These are phyloP conservation scores for Pterostichus madidus DNA, from an alignment of 2,888 invertebrate genomes.

Conservation along the genomic window DNA sequence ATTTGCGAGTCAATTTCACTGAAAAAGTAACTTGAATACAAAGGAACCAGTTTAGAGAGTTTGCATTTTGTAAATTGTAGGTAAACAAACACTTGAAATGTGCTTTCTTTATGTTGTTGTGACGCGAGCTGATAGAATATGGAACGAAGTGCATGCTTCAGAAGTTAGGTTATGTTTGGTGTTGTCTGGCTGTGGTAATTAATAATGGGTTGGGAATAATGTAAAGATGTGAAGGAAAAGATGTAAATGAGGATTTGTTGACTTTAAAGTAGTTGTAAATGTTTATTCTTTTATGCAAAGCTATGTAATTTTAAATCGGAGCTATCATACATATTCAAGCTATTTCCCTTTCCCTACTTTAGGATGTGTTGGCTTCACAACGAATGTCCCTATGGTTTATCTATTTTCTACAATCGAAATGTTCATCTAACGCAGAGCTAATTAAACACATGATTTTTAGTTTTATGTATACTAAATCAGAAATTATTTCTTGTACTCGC, in stretches of 20 bases:
- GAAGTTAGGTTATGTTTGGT: constrained; percentile 33
- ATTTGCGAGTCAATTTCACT: constrained; percentile 52
- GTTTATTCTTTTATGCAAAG: constrained; percentile 2
- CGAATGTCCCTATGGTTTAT: too few relatives aligned
- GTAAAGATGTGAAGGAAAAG: background rate
- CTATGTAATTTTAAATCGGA: background rate
- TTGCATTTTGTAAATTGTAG: constrained; percentile 48
- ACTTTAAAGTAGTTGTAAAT: background rate
- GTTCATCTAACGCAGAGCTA: too few relatives aligned
- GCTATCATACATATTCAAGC: background rate
- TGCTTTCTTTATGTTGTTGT: constrained; percentile 16
- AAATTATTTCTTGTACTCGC: too few relatives aligned
- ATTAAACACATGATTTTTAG: too few relatives aligned
- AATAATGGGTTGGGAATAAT: constrained; percentile 18
- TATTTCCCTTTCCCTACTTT: too few relatives aligned
- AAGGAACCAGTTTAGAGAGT: constrained; percentile 47
- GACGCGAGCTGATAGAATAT: background rate
- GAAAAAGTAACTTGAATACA: constrained; percentile 45
- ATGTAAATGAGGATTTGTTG: constrained; percentile 21
- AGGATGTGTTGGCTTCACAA: too few relatives aligned
- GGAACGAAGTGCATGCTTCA: too few relatives aligned
- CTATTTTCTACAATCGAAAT: too few relatives aligned
- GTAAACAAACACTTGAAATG: constrained; percentile 51
- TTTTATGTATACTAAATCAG: too few relatives aligned
- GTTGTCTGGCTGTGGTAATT: constrained; percentile 27